phyloP scores from a whole-genome alignment of 2,113 vertebrate species.

The Cisticola juncidis region DNA sequence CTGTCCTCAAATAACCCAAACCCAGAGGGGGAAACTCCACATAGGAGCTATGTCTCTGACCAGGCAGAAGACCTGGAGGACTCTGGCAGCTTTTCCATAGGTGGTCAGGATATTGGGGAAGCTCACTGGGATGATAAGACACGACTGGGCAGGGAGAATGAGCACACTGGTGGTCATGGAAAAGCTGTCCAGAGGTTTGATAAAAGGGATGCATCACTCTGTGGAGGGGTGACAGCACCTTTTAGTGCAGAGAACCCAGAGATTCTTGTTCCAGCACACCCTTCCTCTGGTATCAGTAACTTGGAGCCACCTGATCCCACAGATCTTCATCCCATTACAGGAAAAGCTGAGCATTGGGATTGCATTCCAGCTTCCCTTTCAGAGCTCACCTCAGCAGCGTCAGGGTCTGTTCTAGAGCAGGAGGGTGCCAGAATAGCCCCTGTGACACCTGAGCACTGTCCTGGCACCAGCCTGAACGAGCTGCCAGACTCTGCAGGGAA shows the following conservation, averaged over 20 bases:
- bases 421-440: not conserved
- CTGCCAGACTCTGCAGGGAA: not conserved
- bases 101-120: not conserved
- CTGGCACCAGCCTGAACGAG: not conserved
- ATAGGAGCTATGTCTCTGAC: not conserved
- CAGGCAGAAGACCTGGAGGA: not conserved
- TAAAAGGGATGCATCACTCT: not conserved
- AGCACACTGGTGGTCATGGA: not conserved
- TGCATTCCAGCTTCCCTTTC: not conserved
- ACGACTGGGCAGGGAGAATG: not conserved
- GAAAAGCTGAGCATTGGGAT: not conserved
- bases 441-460: not conserved
- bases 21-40: not conserved
- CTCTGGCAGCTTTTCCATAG: not conserved
- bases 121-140: not conserved
- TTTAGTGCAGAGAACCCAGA: not conserved
- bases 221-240: not conserved
- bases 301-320: not conserved
- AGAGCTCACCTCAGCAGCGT: not conserved
- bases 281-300: not conserved
- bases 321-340: not conserved
- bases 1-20: not conserved
- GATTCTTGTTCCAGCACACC: not conserved
- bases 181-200: not conserved
- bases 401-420: not conserved